These are phyloP conservation scores for Phaedon cochleariae DNA, from an alignment of 2,888 invertebrate genomes.

Conservation along the genomic window DNA sequence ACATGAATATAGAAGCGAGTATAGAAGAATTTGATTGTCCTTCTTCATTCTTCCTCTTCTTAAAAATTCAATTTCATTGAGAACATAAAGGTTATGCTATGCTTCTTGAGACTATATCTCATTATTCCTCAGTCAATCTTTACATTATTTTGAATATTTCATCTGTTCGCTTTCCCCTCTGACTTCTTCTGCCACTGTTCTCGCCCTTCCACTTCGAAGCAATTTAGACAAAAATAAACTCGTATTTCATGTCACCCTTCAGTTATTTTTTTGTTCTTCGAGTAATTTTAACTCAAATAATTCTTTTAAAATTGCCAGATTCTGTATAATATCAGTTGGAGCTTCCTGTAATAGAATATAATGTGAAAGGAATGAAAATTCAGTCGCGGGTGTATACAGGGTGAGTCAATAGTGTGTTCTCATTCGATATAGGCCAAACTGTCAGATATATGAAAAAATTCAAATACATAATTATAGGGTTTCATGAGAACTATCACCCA, in stretches of 20 bases:
- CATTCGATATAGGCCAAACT: too few species aligned
- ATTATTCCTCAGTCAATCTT: conserved; percentile 54
- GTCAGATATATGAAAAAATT: too few species aligned
- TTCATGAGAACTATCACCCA: too few species aligned
- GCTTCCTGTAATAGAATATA: conserved; percentile 41
- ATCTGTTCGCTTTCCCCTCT: conserved; percentile 26
- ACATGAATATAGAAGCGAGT: too few species aligned
- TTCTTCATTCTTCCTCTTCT: too few species aligned
- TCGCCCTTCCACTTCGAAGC: conserved; percentile 39
- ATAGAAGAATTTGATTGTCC: too few species aligned
- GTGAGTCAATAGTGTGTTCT: too few species aligned
- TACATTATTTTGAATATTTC: conserved; percentile 52
- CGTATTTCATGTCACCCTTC: conserved; percentile 52
- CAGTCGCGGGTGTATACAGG: too few species aligned
- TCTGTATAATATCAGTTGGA: conserved; percentile 50
- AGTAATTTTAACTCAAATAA: conserved; percentile 55
- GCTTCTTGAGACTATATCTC: conserved; percentile 32
- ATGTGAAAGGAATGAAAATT: conserved; percentile 30
- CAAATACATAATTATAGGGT: too few species aligned
- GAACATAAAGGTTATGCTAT: conserved; percentile 18
- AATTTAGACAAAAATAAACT: conserved; percentile 56
- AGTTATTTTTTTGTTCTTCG: conserved; percentile 47
- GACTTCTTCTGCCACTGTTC: conserved; percentile 19
- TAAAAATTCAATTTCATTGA: not conserved
- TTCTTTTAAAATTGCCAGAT: conserved; percentile 47